Percentiles rank a stretch among this genome's conserved stretches.
Conservation (phyloP, 1,140 invertebrate genomes). For the Diorhabda sublineata region DNA sequence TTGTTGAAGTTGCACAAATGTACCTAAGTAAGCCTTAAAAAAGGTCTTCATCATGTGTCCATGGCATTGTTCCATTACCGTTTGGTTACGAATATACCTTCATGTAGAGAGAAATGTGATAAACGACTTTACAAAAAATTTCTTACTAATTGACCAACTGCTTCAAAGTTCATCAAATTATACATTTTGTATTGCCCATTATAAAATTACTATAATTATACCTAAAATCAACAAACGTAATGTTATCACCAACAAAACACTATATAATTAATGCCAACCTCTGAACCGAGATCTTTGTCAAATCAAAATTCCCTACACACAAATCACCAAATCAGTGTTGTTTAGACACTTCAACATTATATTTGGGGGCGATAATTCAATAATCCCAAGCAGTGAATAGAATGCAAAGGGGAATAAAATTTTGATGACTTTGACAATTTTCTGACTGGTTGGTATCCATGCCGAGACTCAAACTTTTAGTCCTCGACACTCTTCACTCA, state of each 20-base stretch:
- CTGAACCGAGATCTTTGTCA: slow-evolving; percentile 35
- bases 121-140: too few relatives aligned
- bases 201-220: neutral
- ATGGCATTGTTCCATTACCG: too few relatives aligned
- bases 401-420: slow-evolving; percentile 5
- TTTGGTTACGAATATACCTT: too few relatives aligned
- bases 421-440: neutral
- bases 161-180: neutral
- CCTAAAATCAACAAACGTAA: neutral
- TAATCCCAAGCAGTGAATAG: slow-evolving; percentile 35
- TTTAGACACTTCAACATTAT: slow-evolving; percentile 38
- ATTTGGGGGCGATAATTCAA: slow-evolving; percentile 37
- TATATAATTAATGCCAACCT: slow-evolving; percentile 22
- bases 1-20: too few relatives aligned
- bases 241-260: slow-evolving; percentile 3
- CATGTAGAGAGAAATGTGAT: too few relatives aligned
- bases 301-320: slow-evolving; percentile 31
- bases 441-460: neutral
- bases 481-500: slow-evolving; percentile 29
- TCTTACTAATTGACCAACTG: neutral
- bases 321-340: slow-evolving; percentile 33
- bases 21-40: too few relatives aligned
- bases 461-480: slow-evolving; percentile 24
- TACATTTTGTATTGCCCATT: neutral
- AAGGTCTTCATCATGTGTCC: too few relatives aligned